phyloP scores from a whole-genome alignment of 2,888 invertebrate genomes.

The Ephialtes manifestator region DNA sequence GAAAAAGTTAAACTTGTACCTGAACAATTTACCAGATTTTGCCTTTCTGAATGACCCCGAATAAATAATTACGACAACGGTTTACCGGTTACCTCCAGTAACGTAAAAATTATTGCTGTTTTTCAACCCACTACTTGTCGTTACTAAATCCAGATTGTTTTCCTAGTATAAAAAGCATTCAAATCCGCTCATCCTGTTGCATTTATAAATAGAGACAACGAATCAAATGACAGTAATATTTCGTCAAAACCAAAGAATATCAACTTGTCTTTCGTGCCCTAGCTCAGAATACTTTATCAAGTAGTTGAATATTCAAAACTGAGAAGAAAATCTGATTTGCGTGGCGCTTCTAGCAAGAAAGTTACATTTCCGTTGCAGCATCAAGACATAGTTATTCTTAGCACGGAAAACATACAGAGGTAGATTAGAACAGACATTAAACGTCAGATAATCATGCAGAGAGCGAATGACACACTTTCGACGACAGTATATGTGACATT shows the following conservation, averaged over 20 bases:
- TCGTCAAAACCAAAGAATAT: not conserved
- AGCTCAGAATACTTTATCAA: not conserved
- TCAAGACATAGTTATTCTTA: conserved; percentile 1
- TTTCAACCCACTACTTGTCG: too few species aligned
- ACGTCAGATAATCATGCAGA: not conserved
- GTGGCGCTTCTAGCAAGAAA: not conserved
- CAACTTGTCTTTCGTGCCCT: not conserved
- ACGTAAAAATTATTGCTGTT: too few species aligned
- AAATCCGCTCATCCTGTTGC: not conserved
- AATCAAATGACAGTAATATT: not conserved
- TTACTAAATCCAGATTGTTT: too few species aligned
- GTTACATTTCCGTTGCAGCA: conserved; percentile 5
- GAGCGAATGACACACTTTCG: conserved; percentile 29
- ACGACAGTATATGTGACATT: not conserved
- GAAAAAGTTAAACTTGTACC: too few species aligned
- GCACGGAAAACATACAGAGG: not conserved
- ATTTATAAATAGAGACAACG: not conserved
- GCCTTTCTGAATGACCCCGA: too few species aligned
- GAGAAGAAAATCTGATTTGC: not conserved
- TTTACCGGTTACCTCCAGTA: too few species aligned
- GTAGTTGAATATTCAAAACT: not conserved
- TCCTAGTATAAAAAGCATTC: not conserved
- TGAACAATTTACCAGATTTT: too few species aligned
- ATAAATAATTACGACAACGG: too few species aligned
- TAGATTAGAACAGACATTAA: conserved; percentile 1